Base-by-base conservation (phyloP, 2,113 vertebrate genomes). In the Dinomys branickii region DNA sequence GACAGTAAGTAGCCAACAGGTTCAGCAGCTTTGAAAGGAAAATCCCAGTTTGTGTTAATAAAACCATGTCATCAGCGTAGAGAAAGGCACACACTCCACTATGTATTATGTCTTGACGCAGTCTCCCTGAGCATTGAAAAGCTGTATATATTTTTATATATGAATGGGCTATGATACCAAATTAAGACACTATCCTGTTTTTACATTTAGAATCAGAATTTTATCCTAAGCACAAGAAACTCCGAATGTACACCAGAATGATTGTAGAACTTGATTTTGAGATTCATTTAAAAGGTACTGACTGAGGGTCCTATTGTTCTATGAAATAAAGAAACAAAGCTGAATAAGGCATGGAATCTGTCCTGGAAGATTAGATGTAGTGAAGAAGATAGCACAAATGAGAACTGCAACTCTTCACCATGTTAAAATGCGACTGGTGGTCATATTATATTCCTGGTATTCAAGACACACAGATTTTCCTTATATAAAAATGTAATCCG, bases 1-100 rank as follows among this genome's bases (percentile, higher is more conserved):
- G 97, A 98, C 95, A 98, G 96, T 94, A 92, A 97, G 83, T 85
- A 97, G 95, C 85, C 93, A 83, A 85, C 38, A 94, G 93, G 90
- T 91, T 97, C 96, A 95, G 94, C 67, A 88, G 59, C 85, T 90
- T 91, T 92, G 83, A 97, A 98, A 96, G 90, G 90, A 92, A 97
- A 97, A 93, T 50, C 50, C 94, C 94, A 78, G 82, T 85, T 88
- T 90, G 67, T 95, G 65, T 95, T 97, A 93, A 96, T 85, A 97
- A 95, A 96, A 93, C 92, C 81, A 69, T 50, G 91, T 85, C 90
- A 44, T 91, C 94, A 77, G 85, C 88, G 61, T 67, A 4, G 20
- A 93, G 82, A 96, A 90, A 56, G 47, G 82, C 12, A 1, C 47
- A 38, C 58, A 17, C 47, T 56, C 71, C 52, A 38, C 52, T n/a